Base-by-base conservation (phyloP, 2,797 vertebrate species). In the Anas bernieri region DNA sequence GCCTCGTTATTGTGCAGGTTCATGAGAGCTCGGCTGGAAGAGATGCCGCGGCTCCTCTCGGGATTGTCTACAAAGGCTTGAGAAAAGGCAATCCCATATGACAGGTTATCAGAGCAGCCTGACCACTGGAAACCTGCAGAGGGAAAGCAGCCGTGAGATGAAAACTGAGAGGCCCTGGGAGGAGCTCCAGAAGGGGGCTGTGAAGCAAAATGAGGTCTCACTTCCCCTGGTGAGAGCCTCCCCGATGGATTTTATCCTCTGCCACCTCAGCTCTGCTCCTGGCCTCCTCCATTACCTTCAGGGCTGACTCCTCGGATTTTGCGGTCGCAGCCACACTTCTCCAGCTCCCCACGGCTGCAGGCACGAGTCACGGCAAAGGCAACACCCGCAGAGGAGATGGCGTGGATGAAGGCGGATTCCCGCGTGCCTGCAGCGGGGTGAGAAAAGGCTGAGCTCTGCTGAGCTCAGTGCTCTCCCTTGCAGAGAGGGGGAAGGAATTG, bases 91-190 rank as follows among this genome's bases (percentile, higher is more conserved):
- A 98, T 97, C 1, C 98, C 98, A 0, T 98, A 98, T 43, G 97
- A 98, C 80, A 98, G 92, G 94, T 98, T 98, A 96, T 98, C 98
- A 64, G 98, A 99, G 96, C 98, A 99, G 17, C 98, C 98, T 0
- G 97, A 98, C 98, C 98, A 98, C 87, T 98, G 98, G 96, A 98
- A 99, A 37, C 98, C 98, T 98, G 76, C 58, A 35, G 76, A 75
- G 83, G 41, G 41, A 92, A 67, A 75, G 70, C 0, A 0, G 43
- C 37, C 33, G 6, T 20, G 33, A 87, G 37, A 56, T 16, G 50
- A 58, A 86, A 41, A 43, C 52, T 23, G 20, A 87, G 22, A 61
- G 79, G 28, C n/a, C 26, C 55, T 52, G 56, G 59, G 46, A 83
- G 23, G 15, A 72, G 41, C n/a, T 70, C 15, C 52, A 58, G 46